Evolutionary conservation across 2,888 invertebrate species (phyloP).

Genomic region (Epicampocera succincta): DNA sequence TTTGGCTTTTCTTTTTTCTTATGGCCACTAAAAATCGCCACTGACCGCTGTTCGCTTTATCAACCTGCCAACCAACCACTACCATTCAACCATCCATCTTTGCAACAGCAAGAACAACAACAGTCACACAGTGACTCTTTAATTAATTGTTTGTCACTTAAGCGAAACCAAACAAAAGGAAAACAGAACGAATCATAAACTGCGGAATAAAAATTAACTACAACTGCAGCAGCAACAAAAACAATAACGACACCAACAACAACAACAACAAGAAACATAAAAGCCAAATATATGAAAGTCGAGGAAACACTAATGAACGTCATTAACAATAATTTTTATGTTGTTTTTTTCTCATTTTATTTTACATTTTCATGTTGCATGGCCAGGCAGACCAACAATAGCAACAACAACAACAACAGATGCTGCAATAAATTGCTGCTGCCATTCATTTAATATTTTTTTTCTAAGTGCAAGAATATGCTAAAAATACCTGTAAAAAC

Average conservation of each 20-base stretch:
- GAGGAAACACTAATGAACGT: slow-evolving; percentile 58
- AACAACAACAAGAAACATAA: slow-evolving; percentile 14
- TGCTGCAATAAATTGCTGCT: slow-evolving; percentile 3
- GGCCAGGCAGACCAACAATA: slow-evolving; percentile 44
- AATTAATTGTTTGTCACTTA: slow-evolving; percentile 61
- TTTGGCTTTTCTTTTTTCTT: background rate
- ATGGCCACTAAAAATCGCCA: slow-evolving; percentile 18
- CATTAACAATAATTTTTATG: slow-evolving; percentile 59
- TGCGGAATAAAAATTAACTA: slow-evolving; percentile 23
- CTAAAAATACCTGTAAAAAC: slow-evolving; percentile 8
- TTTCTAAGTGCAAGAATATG: slow-evolving; percentile 14
- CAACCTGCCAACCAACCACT: slow-evolving; percentile 2
- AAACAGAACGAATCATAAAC: slow-evolving; percentile 9
- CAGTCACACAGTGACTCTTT: slow-evolving; percentile 20
- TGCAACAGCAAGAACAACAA: background rate
- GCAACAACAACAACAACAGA: slow-evolving; percentile 18
- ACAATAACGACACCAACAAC: too few species aligned
- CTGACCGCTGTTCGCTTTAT: slow-evolving; percentile 28
- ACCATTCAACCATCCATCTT: slow-evolving; percentile 19
- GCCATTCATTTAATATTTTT: slow-evolving; percentile 43
- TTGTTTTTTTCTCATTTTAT: background rate
- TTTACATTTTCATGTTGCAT: slow-evolving; percentile 56
- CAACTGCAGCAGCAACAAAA: slow-evolving; percentile 22
- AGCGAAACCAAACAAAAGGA: slow-evolving; percentile 17
- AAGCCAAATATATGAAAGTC: slow-evolving; percentile 54